Evolutionary conservation across 2,113 vertebrate genomes (phyloP), one percentile per base, ranked within the genome.

Genomic region (Notarius lentiginosus): DNA sequence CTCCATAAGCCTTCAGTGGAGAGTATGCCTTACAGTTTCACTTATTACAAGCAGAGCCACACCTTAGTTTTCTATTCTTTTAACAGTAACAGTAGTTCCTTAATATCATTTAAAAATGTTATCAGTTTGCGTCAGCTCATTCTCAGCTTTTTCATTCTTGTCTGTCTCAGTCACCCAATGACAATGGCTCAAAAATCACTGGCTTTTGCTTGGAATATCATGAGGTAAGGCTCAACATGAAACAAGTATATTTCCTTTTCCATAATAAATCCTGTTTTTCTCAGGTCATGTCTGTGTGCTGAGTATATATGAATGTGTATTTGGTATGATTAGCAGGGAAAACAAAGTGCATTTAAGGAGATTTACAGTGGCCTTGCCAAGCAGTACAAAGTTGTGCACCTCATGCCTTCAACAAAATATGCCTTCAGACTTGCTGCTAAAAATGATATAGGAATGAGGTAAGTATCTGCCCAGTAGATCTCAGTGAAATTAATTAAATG

Each of bases 101-200:
- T 10, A 10, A 9, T 58, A 58, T 30, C 0, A 20, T 79, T 58
- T 34, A 17, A 30, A 56, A 10, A 34, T 8, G 2, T 17, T 17
- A 51, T 53, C 27, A 56, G n/a, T n/a, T 5, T 7, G 11, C 18
- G 6, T n/a, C 17, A 30, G 49, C n/a, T 83, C n/a, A 47, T 72
- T 17, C 7, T 58, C 17, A 1, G 27, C 8, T 79, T 53, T 6
- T 55, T 55, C 15, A 0, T 11, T 9, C 27, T 34, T 76, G 18
- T 75, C 30, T 9, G 3, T 55, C 18, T 61, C 90, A 96, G 96
- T 91, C 94, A 14, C 94, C 95, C 86, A 94, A 93, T 91, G 94
- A 96, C 91, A 96, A 96, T 82, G 95, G 95, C 86, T 95, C 95
- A 86, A 96, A 96, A 93, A 94, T 96, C 90, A 96, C 92, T 22